Evolutionary conservation across 2,113 vertebrate genomes (phyloP).

Genomic region (Mungos mungo): DNA sequence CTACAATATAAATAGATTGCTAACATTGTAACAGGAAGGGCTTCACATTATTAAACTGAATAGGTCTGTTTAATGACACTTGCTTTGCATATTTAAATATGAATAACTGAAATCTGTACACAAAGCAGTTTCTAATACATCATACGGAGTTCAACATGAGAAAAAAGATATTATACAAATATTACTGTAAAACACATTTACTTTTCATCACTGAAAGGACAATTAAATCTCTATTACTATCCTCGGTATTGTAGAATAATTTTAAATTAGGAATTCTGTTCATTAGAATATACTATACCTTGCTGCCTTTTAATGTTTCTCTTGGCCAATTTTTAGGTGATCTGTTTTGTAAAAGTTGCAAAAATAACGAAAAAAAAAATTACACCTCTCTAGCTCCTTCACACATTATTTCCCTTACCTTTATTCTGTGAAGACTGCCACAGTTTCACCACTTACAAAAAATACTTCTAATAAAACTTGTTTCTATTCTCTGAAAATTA

Average conservation of each 20-base stretch:
- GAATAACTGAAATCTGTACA: not conserved
- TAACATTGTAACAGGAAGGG: not conserved
- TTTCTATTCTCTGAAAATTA: constrained; percentile 60
- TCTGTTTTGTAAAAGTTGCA: constrained; percentile 15
- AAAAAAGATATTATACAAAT: not conserved
- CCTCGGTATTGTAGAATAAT: not conserved
- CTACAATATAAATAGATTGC: not conserved
- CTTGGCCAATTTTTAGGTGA: not conserved
- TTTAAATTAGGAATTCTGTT: not conserved
- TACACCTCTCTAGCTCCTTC: constrained; percentile 46
- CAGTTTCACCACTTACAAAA: constrained; percentile 27
- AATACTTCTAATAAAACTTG: constrained; percentile 45
- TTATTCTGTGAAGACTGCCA: constrained; percentile 39
- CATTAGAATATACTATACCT: not conserved
- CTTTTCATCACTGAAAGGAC: not conserved
- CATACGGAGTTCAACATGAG: not conserved
- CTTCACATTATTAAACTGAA: not conserved
- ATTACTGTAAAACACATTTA: not conserved
- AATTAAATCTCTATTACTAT: not conserved
- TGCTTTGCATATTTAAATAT: constrained; percentile 34
- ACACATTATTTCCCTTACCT: constrained; percentile 45
- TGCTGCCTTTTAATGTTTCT: constrained; percentile 14
- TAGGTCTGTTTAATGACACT: not conserved
- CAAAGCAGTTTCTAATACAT: not conserved
- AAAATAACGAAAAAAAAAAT: constrained; percentile 13